Evolutionary conservation across 2,888 invertebrate species (phyloP).

Genomic region (Drosophila dives): DNA sequence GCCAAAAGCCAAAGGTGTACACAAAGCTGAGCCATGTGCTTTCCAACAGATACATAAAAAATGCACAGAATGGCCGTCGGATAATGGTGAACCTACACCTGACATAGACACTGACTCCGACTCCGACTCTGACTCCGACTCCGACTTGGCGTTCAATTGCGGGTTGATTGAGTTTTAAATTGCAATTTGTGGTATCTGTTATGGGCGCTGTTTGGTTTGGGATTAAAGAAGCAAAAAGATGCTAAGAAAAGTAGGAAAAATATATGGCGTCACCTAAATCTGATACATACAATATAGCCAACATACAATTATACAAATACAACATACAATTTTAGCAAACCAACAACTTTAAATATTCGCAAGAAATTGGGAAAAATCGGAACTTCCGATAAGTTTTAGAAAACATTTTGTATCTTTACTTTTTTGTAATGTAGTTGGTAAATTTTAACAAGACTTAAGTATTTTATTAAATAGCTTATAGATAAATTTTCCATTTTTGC

Average conservation of each 20-base stretch:
- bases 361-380: background rate
- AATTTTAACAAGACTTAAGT: background rate
- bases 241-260: no score
- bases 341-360: no score
- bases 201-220: background rate
- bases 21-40: constrained; percentile 3
- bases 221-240: no score
- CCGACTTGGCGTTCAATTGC: constrained; percentile 12
- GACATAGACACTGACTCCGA: background rate
- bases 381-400: background rate
- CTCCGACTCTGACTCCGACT: background rate
- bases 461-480: background rate
- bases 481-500: rapidly evolving
- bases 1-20: constrained; percentile 7
- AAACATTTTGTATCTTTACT: background rate
- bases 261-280: background rate
- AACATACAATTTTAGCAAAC: background rate
- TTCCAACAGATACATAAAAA: constrained; percentile 55
- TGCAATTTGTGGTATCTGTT: constrained; percentile 6
- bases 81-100: constrained; percentile 6
- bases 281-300: no score
- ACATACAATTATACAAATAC: no score
- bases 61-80: constrained; percentile 69
- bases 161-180: constrained; percentile 36
- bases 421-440: background rate